phyloP scores from a whole-genome alignment of 1,140 invertebrate species.

The Cryptotermes secundus region DNA sequence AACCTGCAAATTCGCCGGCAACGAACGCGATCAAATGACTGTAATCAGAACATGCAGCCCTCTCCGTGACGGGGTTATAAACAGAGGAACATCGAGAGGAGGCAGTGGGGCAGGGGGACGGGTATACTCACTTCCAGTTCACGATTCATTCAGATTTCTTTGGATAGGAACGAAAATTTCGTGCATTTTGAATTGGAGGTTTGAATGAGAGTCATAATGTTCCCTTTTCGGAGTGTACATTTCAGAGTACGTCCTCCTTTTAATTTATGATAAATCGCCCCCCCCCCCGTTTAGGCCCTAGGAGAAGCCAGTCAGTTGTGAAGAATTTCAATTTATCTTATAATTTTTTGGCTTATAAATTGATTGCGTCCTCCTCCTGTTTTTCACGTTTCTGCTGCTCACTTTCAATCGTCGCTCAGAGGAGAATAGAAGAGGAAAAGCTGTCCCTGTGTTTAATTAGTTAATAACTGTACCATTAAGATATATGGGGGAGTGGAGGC shows the following conservation, averaged over 20 bases:
- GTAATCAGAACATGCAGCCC: not conserved
- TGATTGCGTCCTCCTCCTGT: not conserved
- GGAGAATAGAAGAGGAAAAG: too few species aligned
- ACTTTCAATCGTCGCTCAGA: not conserved
- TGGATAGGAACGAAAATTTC: not conserved
- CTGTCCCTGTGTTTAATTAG: too few species aligned
- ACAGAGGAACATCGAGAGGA: not conserved
- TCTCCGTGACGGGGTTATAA: not conserved
- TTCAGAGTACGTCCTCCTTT: not conserved
- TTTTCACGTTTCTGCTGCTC: not conserved
- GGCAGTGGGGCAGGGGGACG: not conserved
- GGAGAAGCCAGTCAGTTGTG: not conserved
- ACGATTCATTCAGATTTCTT: not conserved
- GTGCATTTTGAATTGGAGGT: not conserved
- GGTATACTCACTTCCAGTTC: not conserved
- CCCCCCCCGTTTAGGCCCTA: not conserved
- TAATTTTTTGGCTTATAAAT: not conserved
- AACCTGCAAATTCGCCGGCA: constrained; percentile 1
- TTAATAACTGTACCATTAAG: too few species aligned
- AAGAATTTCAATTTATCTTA: not conserved
- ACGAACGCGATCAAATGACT: constrained; percentile 16
- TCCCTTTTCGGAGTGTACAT: not conserved
- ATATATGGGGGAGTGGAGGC: too few species aligned
- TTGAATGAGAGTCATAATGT: not conserved
- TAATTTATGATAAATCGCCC: not conserved